Percentiles rank a stretch among this genome's conserved stretches.
Evolutionary conservation across 2,113 vertebrate species (phyloP).

Genomic region (Brachyistius frenatus): DNA sequence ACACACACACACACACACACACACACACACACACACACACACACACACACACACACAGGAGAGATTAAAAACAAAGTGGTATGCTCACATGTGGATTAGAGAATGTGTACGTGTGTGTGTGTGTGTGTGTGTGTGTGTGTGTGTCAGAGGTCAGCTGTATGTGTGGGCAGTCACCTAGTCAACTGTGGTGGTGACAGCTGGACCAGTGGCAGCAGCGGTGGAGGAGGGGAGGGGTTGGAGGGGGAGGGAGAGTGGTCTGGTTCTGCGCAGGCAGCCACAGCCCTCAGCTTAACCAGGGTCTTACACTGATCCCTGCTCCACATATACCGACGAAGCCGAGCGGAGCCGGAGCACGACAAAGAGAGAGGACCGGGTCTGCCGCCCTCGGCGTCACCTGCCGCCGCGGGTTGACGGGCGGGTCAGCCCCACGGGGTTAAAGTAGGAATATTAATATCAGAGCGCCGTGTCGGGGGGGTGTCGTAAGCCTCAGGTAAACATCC

Average conservation of each 20-base stretch:
- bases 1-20: constrained; percentile 21
- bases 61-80: constrained; percentile 76
- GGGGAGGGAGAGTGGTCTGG: constrained; percentile 28
- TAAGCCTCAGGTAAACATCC: constrained; percentile 58
- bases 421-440: constrained; percentile 26
- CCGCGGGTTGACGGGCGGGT: constrained; percentile 22
- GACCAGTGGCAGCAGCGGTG: constrained; percentile 37
- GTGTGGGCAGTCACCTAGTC: constrained; percentile 54
- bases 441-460: constrained; percentile 48
- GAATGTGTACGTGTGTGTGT: constrained; percentile 48
- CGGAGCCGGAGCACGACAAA: background rate
- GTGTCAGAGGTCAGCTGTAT: constrained; percentile 58
- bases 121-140: background rate
- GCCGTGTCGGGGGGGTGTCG: background rate
- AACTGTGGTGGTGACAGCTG: constrained; percentile 77
- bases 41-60: background rate
- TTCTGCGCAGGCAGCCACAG: constrained; percentile 50
- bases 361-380: background rate
- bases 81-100: constrained; percentile 76
- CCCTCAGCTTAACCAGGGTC: constrained; percentile 73
- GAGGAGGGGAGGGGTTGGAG: background rate
- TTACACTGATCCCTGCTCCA: constrained; percentile 78
- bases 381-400: background rate
- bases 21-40: constrained; percentile 17
- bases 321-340: constrained; percentile 30